Percentiles rank a stretch among this genome's conserved stretches.
These are phyloP conservation scores for Tetranychus cinnabarinus DNA, from an alignment of 1,140 invertebrate genomes.

Conservation along the genomic window DNA sequence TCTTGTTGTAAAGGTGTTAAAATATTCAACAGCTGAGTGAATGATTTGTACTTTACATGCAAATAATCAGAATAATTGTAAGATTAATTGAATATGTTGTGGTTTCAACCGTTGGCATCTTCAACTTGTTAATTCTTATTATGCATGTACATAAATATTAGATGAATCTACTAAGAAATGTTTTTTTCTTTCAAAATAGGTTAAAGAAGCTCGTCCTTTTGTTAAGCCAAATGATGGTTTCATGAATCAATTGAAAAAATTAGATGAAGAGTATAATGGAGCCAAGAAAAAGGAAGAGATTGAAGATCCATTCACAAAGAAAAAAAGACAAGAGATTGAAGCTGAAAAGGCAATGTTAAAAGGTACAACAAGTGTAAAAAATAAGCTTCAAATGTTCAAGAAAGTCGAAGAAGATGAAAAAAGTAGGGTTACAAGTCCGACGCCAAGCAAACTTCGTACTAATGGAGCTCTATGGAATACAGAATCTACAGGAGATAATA, in stretches of 20 bases:
- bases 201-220: slow-evolving; percentile 36
- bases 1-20: not conserved
- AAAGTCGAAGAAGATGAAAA: not conserved
- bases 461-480: not conserved
- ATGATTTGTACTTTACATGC: too few relatives aligned
- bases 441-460: not conserved
- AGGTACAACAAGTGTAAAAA: not conserved
- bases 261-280: slow-evolving; percentile 14
- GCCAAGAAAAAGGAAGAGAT: not conserved
- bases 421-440: not conserved
- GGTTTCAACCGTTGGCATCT: too few relatives aligned
- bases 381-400: not conserved
- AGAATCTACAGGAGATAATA: not conserved
- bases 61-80: too few relatives aligned
- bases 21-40: too few relatives aligned
- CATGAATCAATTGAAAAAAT: slow-evolving; percentile 32
- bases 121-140: too few relatives aligned
- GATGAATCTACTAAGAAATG: not conserved
- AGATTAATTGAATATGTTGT: too few relatives aligned
- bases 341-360: slow-evolving; percentile 14
- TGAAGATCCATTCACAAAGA: slow-evolving; percentile 9
- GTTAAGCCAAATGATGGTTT: slow-evolving; percentile 59
- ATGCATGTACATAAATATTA: not conserved
- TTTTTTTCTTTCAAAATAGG: slow-evolving; percentile 15
- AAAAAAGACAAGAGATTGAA: slow-evolving; percentile 31